Evolutionary conservation across 2,113 vertebrate genomes (phyloP).

Genomic region (Abramis brama): DNA sequence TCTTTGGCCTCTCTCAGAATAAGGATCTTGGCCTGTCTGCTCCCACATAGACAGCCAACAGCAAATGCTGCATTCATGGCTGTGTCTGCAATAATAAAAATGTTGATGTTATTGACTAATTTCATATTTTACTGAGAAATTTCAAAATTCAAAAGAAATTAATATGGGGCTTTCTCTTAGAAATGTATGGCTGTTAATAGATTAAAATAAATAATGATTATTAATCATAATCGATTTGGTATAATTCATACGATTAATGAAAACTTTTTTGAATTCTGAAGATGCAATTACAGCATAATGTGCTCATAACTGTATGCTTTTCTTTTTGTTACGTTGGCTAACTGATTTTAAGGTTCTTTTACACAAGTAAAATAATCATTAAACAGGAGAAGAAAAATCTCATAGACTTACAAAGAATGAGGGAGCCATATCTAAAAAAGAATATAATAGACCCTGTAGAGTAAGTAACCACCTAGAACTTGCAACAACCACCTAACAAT

Average conservation of each 20-base stretch:
- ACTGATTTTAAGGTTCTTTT: too few relatives aligned
- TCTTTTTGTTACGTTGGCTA: not conserved
- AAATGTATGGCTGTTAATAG: not conserved
- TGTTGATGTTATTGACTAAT: not conserved
- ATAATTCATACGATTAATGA: not conserved
- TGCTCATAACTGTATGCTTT: not conserved
- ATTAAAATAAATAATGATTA: not conserved
- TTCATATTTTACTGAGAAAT: not conserved
- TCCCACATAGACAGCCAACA: constrained; percentile 63
- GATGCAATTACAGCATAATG: not conserved
- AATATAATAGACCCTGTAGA: too few relatives aligned
- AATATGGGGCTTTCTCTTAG: not conserved
- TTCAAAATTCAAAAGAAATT: not conserved
- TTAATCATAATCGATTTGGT: not conserved
- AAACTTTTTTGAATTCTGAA: not conserved
- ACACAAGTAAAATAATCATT: too few relatives aligned
- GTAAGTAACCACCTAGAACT: too few relatives aligned
- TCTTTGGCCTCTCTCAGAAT: constrained; percentile 55
- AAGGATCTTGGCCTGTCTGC: constrained; percentile 47
- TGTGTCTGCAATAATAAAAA: constrained; percentile 53
- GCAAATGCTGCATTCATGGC: constrained; percentile 69
- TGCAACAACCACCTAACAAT: too few relatives aligned
- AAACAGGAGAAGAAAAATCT: too few relatives aligned
- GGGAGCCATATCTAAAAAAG: too few relatives aligned
- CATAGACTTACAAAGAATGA: too few relatives aligned